Percentiles rank a stretch among this genome's conserved stretches.
These are phyloP conservation scores for Brachionus plicatilis DNA, from an alignment of 1,140 invertebrate species.

Conservation along the genomic window DNA sequence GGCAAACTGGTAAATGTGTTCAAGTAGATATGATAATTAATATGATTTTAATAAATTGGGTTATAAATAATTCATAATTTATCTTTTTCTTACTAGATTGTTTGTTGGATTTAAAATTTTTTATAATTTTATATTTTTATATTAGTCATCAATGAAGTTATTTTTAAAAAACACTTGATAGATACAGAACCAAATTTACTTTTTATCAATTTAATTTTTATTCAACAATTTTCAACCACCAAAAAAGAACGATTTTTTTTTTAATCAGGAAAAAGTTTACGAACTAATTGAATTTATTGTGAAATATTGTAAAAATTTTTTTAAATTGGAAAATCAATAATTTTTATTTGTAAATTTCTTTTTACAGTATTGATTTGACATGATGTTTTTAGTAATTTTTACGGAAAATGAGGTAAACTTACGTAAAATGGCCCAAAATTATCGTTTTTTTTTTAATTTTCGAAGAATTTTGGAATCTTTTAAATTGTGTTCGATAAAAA, in stretches of 20 bases:
- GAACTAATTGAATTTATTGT: too few species aligned
- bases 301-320: too few species aligned
- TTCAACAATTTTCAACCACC: background rate
- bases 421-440: too few species aligned
- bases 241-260: background rate
- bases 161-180: background rate
- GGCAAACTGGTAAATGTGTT: background rate
- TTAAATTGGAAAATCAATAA: too few species aligned
- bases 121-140: background rate
- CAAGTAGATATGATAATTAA: constrained; percentile 30
- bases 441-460: too few species aligned
- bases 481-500: too few species aligned
- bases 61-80: background rate
- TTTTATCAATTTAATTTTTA: background rate
- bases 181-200: background rate
- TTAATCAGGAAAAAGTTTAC: too few species aligned
- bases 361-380: too few species aligned
- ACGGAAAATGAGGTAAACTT: too few species aligned
- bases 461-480: too few species aligned
- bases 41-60: background rate
- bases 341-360: too few species aligned
- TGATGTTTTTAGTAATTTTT: too few species aligned
- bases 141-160: background rate
- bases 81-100: background rate
- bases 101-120: background rate